phyloP scores from a whole-genome alignment of 2,113 vertebrate species.

The Baryphthengus martii region DNA sequence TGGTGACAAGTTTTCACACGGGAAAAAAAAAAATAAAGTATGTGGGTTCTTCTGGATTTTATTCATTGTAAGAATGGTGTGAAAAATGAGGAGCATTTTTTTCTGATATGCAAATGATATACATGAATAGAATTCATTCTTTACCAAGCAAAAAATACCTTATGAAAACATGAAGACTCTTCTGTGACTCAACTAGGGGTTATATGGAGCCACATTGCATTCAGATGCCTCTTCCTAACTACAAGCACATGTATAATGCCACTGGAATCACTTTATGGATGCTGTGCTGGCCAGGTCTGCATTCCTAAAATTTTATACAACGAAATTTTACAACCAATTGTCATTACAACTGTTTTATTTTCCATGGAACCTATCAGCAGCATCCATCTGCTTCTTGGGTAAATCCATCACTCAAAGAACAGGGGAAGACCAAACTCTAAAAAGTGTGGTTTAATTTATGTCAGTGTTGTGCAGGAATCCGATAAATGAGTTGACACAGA shows the following conservation, averaged over 20 bases:
- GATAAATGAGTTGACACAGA: background rate
- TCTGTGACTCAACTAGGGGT: background rate
- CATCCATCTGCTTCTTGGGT: background rate
- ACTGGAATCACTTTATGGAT: background rate
- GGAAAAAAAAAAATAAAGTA: background rate
- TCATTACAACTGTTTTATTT: background rate
- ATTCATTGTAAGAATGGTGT: background rate
- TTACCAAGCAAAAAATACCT: background rate
- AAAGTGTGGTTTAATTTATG: background rate
- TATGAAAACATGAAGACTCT: background rate
- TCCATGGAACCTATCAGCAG: background rate
- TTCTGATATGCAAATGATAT: background rate
- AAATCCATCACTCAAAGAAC: background rate
- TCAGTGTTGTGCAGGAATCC: background rate
- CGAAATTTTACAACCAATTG: background rate
- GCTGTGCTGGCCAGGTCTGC: background rate
- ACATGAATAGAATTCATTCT: background rate
- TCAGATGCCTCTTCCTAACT: background rate
- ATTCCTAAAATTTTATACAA: background rate
- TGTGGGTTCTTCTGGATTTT: background rate
- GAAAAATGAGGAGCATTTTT: background rate
- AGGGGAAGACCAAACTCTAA: background rate
- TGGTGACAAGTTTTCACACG: background rate
- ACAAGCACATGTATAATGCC: background rate
- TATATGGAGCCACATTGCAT: background rate